A percentile compares a stretch with the other conserved stretches of the same genome.
Conservation (phyloP, 2,888 invertebrate species). For the Coenonympha glycerion region DNA sequence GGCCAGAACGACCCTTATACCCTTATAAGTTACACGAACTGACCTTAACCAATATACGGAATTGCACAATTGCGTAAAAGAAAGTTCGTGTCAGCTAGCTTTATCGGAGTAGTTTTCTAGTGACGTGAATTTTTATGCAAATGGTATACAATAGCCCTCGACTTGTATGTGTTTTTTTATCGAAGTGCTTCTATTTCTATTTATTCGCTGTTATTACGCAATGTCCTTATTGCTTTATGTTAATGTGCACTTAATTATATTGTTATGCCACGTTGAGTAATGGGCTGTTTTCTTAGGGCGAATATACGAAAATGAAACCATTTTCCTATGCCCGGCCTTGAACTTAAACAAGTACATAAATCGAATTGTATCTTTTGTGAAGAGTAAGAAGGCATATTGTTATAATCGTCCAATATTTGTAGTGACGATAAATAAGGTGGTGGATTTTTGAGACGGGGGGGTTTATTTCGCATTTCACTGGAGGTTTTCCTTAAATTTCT, state of each 20-base stretch:
- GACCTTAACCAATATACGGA: slow-evolving; percentile 21
- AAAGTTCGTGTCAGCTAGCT: slow-evolving; percentile 24
- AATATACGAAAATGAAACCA: not conserved
- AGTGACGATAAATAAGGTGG: too few species aligned
- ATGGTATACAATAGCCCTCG: slow-evolving; percentile 22
- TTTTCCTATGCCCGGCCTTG: not conserved
- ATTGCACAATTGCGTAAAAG: slow-evolving; percentile 29
- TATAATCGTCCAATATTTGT: too few species aligned
- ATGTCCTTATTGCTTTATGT: slow-evolving; percentile 1
- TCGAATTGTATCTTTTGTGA: too few species aligned
- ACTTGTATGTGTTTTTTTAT: slow-evolving; percentile 18
- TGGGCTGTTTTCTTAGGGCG: not conserved
- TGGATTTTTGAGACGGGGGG: too few species aligned
- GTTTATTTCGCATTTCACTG: too few species aligned
- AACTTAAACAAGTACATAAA: not conserved
- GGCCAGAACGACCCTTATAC: slow-evolving; percentile 28
- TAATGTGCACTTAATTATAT: not conserved
- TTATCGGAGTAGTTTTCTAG: slow-evolving; percentile 16
- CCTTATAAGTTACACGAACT: not conserved
- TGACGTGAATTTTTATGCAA: slow-evolving; percentile 33
- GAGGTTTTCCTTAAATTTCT: too few species aligned
- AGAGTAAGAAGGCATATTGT: too few species aligned
- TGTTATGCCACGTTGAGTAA: not conserved
- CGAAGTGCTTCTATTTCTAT: slow-evolving; percentile 20
- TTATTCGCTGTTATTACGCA: slow-evolving; percentile 5